These are phyloP conservation scores for Corythornis madagascariensis DNA, from an alignment of 2,113 vertebrate species.

Conservation along the genomic window DNA sequence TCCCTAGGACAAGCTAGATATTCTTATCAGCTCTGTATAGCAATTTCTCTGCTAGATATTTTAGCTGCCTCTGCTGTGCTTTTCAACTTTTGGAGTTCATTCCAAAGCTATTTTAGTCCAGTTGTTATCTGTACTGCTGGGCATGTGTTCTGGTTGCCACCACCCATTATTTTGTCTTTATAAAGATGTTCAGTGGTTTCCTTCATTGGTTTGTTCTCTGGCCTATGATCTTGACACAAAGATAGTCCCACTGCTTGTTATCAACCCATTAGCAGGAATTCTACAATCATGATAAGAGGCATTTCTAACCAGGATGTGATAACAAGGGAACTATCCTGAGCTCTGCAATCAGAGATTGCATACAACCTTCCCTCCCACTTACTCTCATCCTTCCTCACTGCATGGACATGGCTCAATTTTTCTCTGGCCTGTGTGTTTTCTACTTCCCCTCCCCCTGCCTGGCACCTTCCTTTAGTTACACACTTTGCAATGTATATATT, in stretches of 20 bases:
- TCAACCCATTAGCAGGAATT: not conserved
- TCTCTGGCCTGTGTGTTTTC: not conserved
- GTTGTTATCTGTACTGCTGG: slow-evolving; percentile 26
- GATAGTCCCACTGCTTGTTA: not conserved
- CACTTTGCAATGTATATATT: not conserved
- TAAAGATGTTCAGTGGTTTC: not conserved
- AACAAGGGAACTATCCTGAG: not conserved
- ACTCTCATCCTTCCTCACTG: not conserved
- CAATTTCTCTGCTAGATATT: slow-evolving; percentile 20
- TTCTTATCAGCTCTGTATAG: not conserved
- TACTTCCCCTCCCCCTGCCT: not conserved
- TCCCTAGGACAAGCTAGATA: not conserved
- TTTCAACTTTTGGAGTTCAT: slow-evolving; percentile 44
- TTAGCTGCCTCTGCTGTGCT: not conserved
- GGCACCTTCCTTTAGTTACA: not conserved
- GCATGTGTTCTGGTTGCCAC: slow-evolving; percentile 11
- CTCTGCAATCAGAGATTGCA: not conserved
- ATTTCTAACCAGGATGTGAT: not conserved
- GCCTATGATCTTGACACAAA: not conserved
- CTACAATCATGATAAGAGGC: not conserved
- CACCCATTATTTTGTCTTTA: slow-evolving; percentile 21
- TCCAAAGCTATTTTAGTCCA: slow-evolving; percentile 58
- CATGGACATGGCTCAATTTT: not conserved
- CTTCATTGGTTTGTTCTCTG: not conserved
- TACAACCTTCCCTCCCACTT: not conserved